These are phyloP conservation scores for Amiota communis DNA, from an alignment of 2,888 invertebrate genomes.

Conservation along the genomic window DNA sequence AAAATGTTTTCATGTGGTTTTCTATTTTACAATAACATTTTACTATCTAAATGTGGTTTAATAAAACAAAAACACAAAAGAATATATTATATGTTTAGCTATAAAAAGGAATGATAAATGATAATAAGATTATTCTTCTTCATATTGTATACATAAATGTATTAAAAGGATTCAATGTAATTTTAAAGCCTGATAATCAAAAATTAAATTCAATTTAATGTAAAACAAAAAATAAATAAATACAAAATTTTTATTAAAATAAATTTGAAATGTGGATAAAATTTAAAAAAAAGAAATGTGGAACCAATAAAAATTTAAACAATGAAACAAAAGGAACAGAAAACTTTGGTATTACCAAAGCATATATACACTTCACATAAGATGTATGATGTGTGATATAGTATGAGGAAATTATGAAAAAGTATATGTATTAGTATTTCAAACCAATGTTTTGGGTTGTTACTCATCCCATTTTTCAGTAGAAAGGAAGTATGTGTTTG, in stretches of 20 bases:
- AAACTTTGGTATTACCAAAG: too few species aligned
- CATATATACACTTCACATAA: too few species aligned
- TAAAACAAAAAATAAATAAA: not conserved
- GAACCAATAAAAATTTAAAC: not conserved
- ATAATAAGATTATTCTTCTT: not conserved
- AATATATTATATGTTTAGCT: too few species aligned
- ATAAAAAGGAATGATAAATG: not conserved
- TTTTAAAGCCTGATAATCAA: conserved; percentile 68
- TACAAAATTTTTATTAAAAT: not conserved
- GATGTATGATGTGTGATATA: too few species aligned
- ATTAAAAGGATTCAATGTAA: conserved; percentile 33
- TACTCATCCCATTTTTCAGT: too few species aligned
- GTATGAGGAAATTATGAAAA: too few species aligned
- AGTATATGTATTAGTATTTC: too few species aligned
- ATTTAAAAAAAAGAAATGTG: not conserved
- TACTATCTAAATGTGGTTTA: not conserved
- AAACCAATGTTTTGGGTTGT: too few species aligned
- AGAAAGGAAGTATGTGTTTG: too few species aligned
- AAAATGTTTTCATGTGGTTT: conserved; percentile 4
- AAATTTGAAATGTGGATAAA: conserved; percentile 7
- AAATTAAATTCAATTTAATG: conserved; percentile 69
- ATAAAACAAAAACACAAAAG: not conserved
- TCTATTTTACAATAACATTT: not conserved
- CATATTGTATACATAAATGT: not conserved
- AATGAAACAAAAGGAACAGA: not conserved